phyloP scores from a whole-genome alignment of 2,113 vertebrate genomes.

The Rhadina sibilatrix region DNA sequence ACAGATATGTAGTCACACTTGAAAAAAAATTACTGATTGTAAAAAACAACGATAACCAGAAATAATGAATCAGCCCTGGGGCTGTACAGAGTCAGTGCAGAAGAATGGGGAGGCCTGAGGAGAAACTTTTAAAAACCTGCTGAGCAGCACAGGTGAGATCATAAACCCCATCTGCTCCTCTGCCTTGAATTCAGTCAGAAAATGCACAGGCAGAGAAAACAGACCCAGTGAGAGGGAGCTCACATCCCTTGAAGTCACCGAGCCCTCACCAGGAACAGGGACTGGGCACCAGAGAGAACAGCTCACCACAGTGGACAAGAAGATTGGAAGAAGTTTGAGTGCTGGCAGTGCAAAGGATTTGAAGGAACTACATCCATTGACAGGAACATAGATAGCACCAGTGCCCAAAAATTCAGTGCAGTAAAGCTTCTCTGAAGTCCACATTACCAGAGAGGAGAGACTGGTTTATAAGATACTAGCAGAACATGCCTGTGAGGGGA shows the following conservation, averaged over 20 bases:
- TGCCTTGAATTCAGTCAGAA: background rate
- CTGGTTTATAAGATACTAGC: background rate
- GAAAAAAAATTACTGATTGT: background rate
- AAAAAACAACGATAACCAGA: background rate
- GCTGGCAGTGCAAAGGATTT: background rate
- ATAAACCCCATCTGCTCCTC: background rate
- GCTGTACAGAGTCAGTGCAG: background rate
- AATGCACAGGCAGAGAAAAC: background rate
- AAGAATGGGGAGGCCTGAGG: background rate
- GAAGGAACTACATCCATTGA: background rate
- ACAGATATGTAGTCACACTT: background rate
- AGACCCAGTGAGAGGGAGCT: background rate
- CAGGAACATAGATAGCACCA: background rate
- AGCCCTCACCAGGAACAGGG: background rate
- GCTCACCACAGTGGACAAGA: background rate
- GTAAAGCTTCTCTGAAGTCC: background rate
- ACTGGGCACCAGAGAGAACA: background rate
- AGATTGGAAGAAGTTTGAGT: background rate
- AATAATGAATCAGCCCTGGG: background rate
- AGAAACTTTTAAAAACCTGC: background rate
- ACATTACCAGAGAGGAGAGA: background rate
- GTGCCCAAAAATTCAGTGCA: background rate
- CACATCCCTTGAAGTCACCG: fast-evolving
- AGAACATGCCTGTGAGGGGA: background rate
- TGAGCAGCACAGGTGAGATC: background rate